phyloP scores from a whole-genome alignment of 2,113 vertebrate genomes.

The Strix aluco region DNA sequence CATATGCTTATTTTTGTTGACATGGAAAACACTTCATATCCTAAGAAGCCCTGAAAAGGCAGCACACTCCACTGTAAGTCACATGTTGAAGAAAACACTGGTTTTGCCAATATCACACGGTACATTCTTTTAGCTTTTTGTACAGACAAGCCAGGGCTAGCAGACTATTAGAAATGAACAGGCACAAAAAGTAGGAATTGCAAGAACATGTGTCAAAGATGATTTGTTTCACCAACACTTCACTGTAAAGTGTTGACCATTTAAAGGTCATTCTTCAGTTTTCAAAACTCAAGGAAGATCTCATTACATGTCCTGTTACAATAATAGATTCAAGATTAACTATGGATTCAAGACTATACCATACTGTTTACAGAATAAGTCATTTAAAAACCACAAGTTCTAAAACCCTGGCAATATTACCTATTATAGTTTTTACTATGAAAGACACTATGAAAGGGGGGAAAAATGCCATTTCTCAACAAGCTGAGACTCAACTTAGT shows the following conservation, averaged over 20 bases:
- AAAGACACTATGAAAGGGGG: not conserved
- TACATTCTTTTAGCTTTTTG: not conserved
- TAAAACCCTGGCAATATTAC: not conserved
- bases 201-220: not conserved
- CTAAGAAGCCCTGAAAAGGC: not conserved
- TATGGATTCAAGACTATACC: not conserved
- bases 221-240: not conserved
- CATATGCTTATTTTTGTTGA: not conserved
- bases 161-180: not conserved
- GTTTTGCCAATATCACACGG: not conserved
- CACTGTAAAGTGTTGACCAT: not conserved
- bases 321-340: not conserved
- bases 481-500: not conserved
- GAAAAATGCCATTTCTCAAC: not conserved
- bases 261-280: constrained; percentile 8
- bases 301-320: not conserved
- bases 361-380: not conserved
- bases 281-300: not conserved
- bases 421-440: not conserved
- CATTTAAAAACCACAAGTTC: not conserved
- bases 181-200: not conserved
- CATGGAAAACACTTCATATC: not conserved
- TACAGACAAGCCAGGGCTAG: not conserved
- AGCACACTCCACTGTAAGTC: not conserved
- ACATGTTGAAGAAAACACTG: not conserved